Evolutionary conservation across 1,140 invertebrate species (phyloP).

Genomic region (Aphidius gifuensis): DNA sequence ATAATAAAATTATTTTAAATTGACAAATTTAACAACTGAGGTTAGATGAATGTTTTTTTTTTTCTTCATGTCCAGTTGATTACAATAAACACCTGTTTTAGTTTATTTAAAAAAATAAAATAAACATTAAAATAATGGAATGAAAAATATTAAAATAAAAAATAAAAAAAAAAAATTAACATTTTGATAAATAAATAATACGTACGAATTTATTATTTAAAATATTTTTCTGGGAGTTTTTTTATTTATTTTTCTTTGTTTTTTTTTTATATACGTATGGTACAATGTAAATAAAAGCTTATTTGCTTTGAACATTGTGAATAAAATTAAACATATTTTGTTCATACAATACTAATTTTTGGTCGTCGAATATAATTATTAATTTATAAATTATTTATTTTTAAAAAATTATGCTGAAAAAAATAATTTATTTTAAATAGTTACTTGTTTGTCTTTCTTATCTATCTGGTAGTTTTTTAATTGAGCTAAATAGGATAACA

Average conservation of each 20-base stretch:
- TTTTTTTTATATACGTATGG: too few relatives aligned
- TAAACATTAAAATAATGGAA: not conserved
- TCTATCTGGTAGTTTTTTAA: too few relatives aligned
- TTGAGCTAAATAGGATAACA: too few relatives aligned
- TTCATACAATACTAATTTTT: too few relatives aligned
- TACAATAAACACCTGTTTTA: conserved; percentile 9
- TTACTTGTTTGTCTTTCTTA: too few relatives aligned
- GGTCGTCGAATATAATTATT: too few relatives aligned
- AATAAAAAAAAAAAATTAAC: not conserved
- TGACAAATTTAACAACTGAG: conserved; percentile 3
- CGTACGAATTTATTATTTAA: not conserved
- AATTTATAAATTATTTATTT: too few relatives aligned
- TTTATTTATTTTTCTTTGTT: not conserved
- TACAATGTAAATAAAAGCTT: too few relatives aligned
- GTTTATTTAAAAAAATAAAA: conserved; percentile 1
- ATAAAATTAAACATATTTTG: too few relatives aligned
- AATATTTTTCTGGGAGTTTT: not conserved
- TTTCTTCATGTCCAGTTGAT: conserved; percentile 4
- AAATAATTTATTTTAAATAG: too few relatives aligned
- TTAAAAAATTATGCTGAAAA: too few relatives aligned
- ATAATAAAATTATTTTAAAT: not conserved
- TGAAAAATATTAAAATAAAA: not conserved
- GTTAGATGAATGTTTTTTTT: conserved; percentile 4
- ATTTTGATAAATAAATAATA: conserved; percentile 2
- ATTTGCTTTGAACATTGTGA: too few relatives aligned